Evolutionary conservation across 2,888 invertebrate species (phyloP), one percentile per base, ranked within the genome.

Genomic region (Stegophylla sp.): DNA sequence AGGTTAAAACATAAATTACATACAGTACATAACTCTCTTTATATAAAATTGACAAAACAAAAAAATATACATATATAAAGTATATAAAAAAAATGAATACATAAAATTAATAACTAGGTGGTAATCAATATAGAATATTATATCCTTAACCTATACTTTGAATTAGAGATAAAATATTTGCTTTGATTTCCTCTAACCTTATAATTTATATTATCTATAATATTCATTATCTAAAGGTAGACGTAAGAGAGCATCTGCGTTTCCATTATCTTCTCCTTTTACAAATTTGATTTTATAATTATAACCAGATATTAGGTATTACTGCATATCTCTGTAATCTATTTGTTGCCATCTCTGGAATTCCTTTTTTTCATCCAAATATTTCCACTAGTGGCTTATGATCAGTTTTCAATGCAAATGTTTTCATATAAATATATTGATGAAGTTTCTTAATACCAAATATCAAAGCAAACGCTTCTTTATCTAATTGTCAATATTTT

Each of bases 321-420:
- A 84, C 71, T 28, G 86, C 85, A 84, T 85, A 86, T 61, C 85
- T 82, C 83, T 84, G 85, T 82, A 85, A 83, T 56, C 85, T 83
- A 53, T 85, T 84, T 12, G 86, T 84, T 43, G 85, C 85, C 43
- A 85, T 83, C 13, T 72, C 51, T 2, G 64, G 76, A 72, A 63
- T 10, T 41, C n/a, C 13, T 67, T 82, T 82, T 15, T 61, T 48
- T 43, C 64, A 51, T 26, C 45, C 26, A 75, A 87, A 86, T 53
- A 88, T 85, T 9, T 84, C 83, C 5, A 84, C 83, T 9, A 88
- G 82, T 1, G 88, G 87, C 81, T 86, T 84, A 82, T 87, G 86
- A 83, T 87, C 87, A 0, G 86, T 87, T 15, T 85, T 23, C 4
- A 87, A 82, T 0, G 82, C 84, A 69, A 86, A 85, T 12, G 72